phyloP scores from a whole-genome alignment of 23 tunicate genomes.

The Ascidia mentula region DNA sequence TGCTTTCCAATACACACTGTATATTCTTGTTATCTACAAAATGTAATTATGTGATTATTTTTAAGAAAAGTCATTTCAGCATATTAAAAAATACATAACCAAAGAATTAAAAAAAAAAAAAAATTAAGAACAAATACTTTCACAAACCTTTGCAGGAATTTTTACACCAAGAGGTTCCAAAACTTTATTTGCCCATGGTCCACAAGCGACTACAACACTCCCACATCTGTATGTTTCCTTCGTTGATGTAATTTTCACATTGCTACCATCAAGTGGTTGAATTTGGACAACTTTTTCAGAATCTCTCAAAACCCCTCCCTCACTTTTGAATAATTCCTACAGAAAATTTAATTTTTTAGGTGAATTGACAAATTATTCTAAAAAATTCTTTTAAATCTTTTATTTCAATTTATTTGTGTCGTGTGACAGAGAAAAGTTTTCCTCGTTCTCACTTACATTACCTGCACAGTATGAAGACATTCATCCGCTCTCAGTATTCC shows the following conservation, averaged over 20 bases:
- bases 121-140: neutral
- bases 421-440: no score
- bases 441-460: no score
- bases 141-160: slow-evolving; percentile 35
- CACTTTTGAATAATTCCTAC: neutral
- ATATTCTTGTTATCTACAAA: neutral
- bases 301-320: neutral
- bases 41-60: no score
- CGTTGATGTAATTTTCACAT: neutral
- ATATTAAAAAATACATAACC: no score
- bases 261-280: neutral
- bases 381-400: no score
- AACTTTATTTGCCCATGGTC: slow-evolving; percentile 65
- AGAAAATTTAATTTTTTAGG: no score
- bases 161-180: slow-evolving; percentile 33
- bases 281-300: neutral
- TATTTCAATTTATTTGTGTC: no score
- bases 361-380: no score
- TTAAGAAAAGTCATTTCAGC: neutral
- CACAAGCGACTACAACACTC: slow-evolving; percentile 74
- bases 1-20: slow-evolving; percentile 8
- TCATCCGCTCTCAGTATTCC: neutral
- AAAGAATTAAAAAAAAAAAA: no score
- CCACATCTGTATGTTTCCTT: neutral
- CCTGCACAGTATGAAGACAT: neutral